These are phyloP conservation scores for Dryobota labecula DNA, from an alignment of 2,888 invertebrate species.

Conservation along the genomic window DNA sequence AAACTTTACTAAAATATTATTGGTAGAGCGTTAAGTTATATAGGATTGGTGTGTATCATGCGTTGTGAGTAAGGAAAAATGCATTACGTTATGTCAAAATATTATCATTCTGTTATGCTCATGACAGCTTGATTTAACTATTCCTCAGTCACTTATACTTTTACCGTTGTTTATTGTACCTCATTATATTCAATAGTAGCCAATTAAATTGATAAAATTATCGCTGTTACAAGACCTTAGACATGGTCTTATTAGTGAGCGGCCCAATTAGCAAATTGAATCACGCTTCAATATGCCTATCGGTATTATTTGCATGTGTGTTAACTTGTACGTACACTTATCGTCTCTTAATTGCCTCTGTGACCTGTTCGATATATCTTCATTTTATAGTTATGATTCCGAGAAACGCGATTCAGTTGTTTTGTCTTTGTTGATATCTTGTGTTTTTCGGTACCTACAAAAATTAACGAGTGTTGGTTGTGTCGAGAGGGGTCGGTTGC, in stretches of 20 bases:
- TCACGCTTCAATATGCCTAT: conserved; percentile 71
- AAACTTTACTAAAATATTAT: background rate
- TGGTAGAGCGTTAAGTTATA: background rate
- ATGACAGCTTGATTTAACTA: conserved; percentile 21
- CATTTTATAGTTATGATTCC: conserved; percentile 75
- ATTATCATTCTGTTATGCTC: conserved; percentile 7
- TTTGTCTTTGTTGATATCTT: conserved; percentile 74
- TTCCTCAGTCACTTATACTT: conserved; percentile 26
- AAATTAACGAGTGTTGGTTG: conserved; percentile 57
- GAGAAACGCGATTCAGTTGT: conserved; percentile 78
- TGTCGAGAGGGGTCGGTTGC: conserved; percentile 60
- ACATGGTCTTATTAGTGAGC: conserved; percentile 72
- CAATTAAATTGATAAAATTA: conserved; percentile 68
- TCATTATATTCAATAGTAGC: conserved; percentile 53
- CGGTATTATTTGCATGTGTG: conserved; percentile 66
- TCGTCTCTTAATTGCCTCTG: conserved; percentile 79
- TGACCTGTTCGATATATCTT: conserved; percentile 81
- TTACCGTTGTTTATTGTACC: conserved; percentile 42
- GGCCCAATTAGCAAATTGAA: conserved; percentile 81
- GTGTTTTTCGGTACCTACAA: conserved; percentile 50
- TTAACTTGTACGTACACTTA: conserved; percentile 72
- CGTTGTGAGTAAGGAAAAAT: conserved; percentile 2
- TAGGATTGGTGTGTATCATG: background rate
- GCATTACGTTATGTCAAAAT: conserved; percentile 11
- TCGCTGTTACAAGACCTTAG: conserved; percentile 68